A percentile compares a stretch with the other conserved stretches of the same genome.
These are phyloP conservation scores for Parnassius glacialis DNA, from an alignment of 2,888 invertebrate species.

Conservation along the genomic window DNA sequence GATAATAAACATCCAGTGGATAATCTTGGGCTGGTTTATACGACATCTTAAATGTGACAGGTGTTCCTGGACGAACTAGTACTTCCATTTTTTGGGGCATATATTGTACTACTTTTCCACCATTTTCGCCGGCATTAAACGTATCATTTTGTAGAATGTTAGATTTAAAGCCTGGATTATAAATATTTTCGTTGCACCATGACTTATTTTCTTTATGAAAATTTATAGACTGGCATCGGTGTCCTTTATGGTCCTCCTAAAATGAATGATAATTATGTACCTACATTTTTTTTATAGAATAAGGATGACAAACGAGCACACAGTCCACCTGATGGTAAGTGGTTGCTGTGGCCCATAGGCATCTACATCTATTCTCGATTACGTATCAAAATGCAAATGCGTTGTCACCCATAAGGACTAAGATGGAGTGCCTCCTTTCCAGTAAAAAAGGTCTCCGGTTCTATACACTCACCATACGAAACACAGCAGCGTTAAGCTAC, in stretches of 20 bases:
- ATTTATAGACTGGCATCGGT: constrained; percentile 43
- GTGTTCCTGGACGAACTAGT: constrained; percentile 51
- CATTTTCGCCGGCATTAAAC: constrained; percentile 32
- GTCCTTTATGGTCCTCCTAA: constrained; percentile 34
- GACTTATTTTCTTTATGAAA: constrained; percentile 16
- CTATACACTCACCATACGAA: too few species aligned
- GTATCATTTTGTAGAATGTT: constrained; percentile 18
- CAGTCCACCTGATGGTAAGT: too few species aligned
- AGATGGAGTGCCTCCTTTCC: too few species aligned
- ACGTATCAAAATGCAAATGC: too few species aligned
- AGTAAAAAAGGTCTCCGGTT: too few species aligned
- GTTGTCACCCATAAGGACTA: too few species aligned
- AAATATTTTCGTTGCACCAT: constrained; percentile 44
- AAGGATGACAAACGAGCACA: too few species aligned
- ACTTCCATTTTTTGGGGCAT: constrained; percentile 78
- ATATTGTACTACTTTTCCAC: constrained; percentile 61
- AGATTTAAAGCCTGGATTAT: constrained; percentile 32
- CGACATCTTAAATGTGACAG: constrained; percentile 59
- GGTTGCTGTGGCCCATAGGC: too few species aligned
- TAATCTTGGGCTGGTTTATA: constrained; percentile 86
- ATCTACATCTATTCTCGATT: too few species aligned
- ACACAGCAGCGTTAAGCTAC: too few species aligned
- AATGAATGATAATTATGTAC: constrained; percentile 24
- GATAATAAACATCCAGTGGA: constrained; percentile 90
- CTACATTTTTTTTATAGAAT: too few species aligned